These are phyloP conservation scores for Hymenochirus boettgeri DNA, from an alignment of 2,113 vertebrate genomes.

Conservation along the genomic window DNA sequence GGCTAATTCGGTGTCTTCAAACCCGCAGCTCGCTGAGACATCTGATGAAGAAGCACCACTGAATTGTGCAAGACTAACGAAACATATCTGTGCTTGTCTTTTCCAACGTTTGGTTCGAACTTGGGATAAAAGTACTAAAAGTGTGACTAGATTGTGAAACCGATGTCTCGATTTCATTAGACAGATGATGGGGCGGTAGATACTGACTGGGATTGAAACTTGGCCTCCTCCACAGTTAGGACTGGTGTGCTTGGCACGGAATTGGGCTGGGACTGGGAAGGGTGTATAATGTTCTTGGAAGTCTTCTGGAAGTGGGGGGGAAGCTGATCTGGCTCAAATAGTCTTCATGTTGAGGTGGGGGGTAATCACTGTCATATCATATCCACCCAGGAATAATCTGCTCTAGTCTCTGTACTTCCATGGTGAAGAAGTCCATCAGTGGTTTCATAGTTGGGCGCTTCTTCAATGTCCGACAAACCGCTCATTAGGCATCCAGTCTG, in stretches of 20 bases:
- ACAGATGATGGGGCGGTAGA: constrained; percentile 87
- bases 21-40: constrained; percentile 66
- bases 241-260: constrained; percentile 75
- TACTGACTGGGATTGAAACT: constrained; percentile 94
- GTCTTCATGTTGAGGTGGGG: constrained; percentile 85
- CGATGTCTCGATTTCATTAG: constrained; percentile 61
- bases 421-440: constrained; percentile 62
- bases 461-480: constrained; percentile 85
- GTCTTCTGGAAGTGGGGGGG: constrained; percentile 85
- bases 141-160: constrained; percentile 58
- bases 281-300: constrained; percentile 72
- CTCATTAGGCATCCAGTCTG: constrained; percentile 93
- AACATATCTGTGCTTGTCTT: constrained; percentile 58
- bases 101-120: constrained; percentile 59
- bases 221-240: constrained; percentile 64
- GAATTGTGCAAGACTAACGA: constrained; percentile 72
- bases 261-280: constrained; percentile 64
- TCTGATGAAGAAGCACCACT: constrained; percentile 77
- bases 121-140: constrained; percentile 66
- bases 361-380: constrained; percentile 91
- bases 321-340: constrained; percentile 86
- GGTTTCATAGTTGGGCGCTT: constrained; percentile 73
- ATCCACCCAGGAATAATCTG: constrained; percentile 94
- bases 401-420: constrained; percentile 77
- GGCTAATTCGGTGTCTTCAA: constrained; percentile 75